phyloP scores from a whole-genome alignment of 2,888 invertebrate species.

The Cyclophora albipunctata region DNA sequence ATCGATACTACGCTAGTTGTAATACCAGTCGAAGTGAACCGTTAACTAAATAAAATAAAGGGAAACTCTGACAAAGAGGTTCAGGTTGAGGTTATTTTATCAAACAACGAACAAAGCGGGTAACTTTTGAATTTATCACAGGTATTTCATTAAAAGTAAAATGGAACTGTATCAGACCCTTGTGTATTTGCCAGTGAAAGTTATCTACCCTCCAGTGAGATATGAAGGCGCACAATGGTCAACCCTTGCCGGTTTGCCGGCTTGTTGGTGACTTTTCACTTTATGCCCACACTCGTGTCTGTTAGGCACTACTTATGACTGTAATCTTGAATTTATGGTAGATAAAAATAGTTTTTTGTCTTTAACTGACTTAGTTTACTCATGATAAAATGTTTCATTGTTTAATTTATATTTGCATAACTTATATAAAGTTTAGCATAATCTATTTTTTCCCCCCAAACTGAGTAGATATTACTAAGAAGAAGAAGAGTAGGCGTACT shows the following conservation, averaged over 20 bases:
- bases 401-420: no score
- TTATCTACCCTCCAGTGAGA: slow-evolving; percentile 41
- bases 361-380: slow-evolving; percentile 6
- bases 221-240: slow-evolving; percentile 38
- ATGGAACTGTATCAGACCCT: slow-evolving; percentile 29
- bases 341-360: neutral
- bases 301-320: slow-evolving; percentile 1
- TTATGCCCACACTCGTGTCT: slow-evolving; percentile 8
- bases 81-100: no score
- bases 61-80: no score
- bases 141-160: slow-evolving; percentile 29
- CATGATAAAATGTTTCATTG: slow-evolving; percentile 3
- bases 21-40: no score
- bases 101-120: slow-evolving; percentile 10
- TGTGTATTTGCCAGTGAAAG: slow-evolving; percentile 34
- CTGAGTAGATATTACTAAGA: no score
- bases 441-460: no score
- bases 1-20: no score
- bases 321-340: slow-evolving; percentile 14
- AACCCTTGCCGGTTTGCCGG: slow-evolving; percentile 25
- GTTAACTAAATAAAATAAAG: no score
- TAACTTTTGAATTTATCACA: slow-evolving; percentile 23
- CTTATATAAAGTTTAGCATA: no score
- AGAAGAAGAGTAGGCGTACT: no score
- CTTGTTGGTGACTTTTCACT: slow-evolving; percentile 25